Evolutionary conservation across 2,113 vertebrate species (phyloP), one percentile per base, ranked within the genome.

Genomic region (Aptenodytes forsteri): DNA sequence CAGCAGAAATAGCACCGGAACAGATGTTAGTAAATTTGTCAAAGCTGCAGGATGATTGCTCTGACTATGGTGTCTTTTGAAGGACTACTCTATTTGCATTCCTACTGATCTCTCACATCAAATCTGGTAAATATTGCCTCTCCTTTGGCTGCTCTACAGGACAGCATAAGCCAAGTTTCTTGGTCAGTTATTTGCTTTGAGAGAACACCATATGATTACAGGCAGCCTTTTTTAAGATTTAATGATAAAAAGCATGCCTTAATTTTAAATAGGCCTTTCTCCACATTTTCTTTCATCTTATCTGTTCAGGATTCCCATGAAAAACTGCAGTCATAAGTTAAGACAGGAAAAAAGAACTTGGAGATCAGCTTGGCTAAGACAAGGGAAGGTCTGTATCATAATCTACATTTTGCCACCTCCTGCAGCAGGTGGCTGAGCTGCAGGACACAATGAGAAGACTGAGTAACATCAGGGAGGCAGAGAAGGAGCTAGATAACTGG

Each of bases 11-110:
- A 89, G 91, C 88, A 96, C 54, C 56, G 34, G 59, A 98, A 96
- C 96, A 98, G 98, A 98, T 97, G 97, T 87, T 23, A 2, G 42
- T 73, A 64, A 86, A 96, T 95, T 93, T 93, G 65, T 97, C 94
- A 97, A 95, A 97, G 95, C 30, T 50, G 50, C 38, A 94, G 72
- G 80, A 87, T 89, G 93, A 95, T 83, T 77, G 83, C 70, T 84
- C 52, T 90, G 58, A 86, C 78, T 78, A 58, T 4, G 2, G 25
- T 67, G 67, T 61, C 91, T 90, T 95, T 79, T 85, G 84, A 61
- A 97, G 78, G 78, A 67, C 75, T 69, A 16, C 46, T 87, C 64
- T 91, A 49, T 87, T 93, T 88, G 92, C 70, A 78, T 90, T 83
- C 54, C 83, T 70, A 8, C 26, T 36, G 59, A 88, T 84, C 55